Evolutionary conservation across 2,888 invertebrate species (phyloP).

Genomic region (Diploptera punctata): DNA sequence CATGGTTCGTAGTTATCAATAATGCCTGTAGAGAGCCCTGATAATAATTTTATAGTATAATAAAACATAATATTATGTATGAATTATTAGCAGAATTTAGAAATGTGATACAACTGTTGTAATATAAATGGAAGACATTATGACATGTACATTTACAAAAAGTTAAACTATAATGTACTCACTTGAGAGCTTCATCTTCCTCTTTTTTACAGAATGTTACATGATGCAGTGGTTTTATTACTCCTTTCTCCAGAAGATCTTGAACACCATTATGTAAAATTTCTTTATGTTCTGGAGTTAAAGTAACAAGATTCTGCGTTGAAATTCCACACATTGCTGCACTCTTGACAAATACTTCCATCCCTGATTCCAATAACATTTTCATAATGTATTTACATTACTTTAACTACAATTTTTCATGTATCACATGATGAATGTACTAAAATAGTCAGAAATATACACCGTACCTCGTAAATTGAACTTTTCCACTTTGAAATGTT

Average conservation of each 20-base stretch:
- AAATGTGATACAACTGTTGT: too few species aligned
- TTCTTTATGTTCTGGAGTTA: conserved; percentile 56
- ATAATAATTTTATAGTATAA: too few species aligned
- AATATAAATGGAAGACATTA: too few species aligned
- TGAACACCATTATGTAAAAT: conserved; percentile 57
- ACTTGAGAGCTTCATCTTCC: conserved; percentile 59
- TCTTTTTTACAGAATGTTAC: conserved; percentile 58
- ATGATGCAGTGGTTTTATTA: conserved; percentile 60
- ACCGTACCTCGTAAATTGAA: not conserved
- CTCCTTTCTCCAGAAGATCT: conserved; percentile 60
- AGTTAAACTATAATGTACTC: conserved; percentile 43
- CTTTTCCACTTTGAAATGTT: too few species aligned
- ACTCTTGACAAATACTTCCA: conserved; percentile 64
- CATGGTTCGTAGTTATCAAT: too few species aligned
- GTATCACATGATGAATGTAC: not conserved
- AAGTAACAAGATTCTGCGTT: conserved; percentile 62
- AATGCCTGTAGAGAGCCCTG: too few species aligned
- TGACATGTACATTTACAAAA: too few species aligned
- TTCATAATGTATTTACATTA: not conserved
- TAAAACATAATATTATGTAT: too few species aligned
- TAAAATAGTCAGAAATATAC: not conserved
- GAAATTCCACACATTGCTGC: conserved; percentile 65
- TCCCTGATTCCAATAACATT: conserved; percentile 52
- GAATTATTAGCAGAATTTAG: too few species aligned
- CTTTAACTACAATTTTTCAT: not conserved